These are phyloP conservation scores for Oasisia sp. DNA, from an alignment of 2,888 invertebrate species.

Conservation along the genomic window DNA sequence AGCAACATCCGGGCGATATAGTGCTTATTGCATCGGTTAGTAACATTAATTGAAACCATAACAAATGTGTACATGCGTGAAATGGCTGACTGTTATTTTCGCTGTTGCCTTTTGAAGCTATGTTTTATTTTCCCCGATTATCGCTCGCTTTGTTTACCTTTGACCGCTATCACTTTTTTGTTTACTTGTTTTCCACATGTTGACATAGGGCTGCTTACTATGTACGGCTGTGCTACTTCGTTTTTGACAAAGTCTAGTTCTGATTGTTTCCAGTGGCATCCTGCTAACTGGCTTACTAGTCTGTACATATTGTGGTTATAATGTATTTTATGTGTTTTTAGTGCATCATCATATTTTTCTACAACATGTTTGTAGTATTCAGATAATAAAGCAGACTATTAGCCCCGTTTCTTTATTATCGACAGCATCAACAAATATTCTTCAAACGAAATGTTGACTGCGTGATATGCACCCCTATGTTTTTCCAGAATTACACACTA, in stretches of 20 bases:
- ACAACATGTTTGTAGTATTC: too few relatives aligned
- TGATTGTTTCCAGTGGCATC: too few relatives aligned
- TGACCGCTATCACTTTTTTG: neutral
- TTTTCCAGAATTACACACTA: too few relatives aligned
- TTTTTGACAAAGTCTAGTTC: neutral
- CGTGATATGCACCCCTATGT: too few relatives aligned
- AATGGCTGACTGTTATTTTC: neutral
- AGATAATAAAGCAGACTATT: too few relatives aligned
- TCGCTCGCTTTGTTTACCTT: slow-evolving; percentile 4
- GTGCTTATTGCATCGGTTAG: neutral
- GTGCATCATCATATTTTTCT: too few relatives aligned
- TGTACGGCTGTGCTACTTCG: neutral
- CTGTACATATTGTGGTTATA: too few relatives aligned
- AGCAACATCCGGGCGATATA: neutral
- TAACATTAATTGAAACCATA: neutral
- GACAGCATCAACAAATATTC: too few relatives aligned
- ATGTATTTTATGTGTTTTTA: too few relatives aligned
- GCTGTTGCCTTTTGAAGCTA: neutral
- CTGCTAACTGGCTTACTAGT: too few relatives aligned
- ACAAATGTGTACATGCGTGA: neutral
- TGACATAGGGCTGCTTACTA: neutral
- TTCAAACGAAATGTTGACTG: too few relatives aligned
- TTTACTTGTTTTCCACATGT: neutral
- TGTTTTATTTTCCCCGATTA: neutral
- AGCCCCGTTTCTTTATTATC: too few relatives aligned